Percentiles rank a stretch among this genome's conserved stretches.
Evolutionary conservation across 2,888 invertebrate species (phyloP).

Genomic region (Netelia melanura): DNA sequence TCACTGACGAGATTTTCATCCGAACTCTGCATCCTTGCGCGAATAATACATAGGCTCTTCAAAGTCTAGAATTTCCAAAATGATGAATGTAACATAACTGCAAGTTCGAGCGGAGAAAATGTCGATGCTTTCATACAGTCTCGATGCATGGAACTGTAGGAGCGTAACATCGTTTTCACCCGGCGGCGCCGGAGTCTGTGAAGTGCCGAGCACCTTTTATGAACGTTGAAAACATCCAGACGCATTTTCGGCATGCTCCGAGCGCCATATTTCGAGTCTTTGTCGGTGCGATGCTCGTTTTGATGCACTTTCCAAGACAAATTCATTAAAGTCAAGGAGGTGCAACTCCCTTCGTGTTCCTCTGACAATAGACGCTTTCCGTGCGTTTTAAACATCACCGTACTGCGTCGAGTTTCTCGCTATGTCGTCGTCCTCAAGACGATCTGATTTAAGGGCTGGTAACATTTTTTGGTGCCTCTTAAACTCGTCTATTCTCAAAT

Average conservation of each 20-base stretch:
- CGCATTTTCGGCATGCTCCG: conserved; percentile 50
- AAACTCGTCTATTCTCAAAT: neutral
- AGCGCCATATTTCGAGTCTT: conserved; percentile 6
- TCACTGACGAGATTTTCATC: neutral
- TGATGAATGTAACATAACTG: conserved; percentile 3
- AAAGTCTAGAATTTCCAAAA: conserved; percentile 1
- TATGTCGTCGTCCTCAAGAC: conserved; percentile 21
- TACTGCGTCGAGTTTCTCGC: conserved; percentile 13
- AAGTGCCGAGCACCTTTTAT: neutral
- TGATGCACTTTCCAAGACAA: conserved; percentile 69
- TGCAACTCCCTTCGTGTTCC: neutral
- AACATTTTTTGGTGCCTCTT: neutral
- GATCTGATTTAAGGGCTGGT: conserved; percentile 17
- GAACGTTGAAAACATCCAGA: conserved; percentile 27
- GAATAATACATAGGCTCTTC: neutral
- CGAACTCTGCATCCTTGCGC: neutral
- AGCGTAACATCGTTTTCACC: neutral
- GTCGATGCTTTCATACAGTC: neutral
- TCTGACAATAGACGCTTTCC: neutral
- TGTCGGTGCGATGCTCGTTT: conserved; percentile 1
- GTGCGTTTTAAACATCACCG: neutral
- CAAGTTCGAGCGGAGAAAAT: neutral
- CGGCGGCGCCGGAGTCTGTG: neutral
- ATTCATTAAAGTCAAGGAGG: conserved; percentile 75
- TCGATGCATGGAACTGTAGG: neutral